Percentiles rank a stretch among this genome's conserved stretches.
These are phyloP conservation scores for Tetragonisca angustula DNA, from an alignment of 2,888 invertebrate species.

Conservation along the genomic window DNA sequence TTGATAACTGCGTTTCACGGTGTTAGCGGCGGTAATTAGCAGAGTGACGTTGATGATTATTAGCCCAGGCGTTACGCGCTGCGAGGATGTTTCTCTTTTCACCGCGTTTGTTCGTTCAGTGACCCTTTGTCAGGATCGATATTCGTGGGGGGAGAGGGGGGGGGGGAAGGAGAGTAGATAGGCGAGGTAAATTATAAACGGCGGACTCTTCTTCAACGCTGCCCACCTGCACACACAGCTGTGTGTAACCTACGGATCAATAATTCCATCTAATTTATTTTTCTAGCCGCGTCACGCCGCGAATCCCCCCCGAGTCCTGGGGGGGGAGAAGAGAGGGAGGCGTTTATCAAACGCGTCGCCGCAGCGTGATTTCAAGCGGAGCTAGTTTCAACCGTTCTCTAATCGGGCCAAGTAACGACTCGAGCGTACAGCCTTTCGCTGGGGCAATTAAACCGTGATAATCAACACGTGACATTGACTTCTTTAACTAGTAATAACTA, in stretches of 20 bases:
- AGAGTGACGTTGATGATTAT: conserved; percentile 31
- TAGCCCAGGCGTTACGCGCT: not conserved
- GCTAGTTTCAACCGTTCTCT: not conserved
- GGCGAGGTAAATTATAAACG: conserved; percentile 67
- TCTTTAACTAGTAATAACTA: too few species aligned
- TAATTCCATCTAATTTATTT: conserved; percentile 64
- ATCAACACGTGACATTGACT: too few species aligned
- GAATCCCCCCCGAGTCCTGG: not conserved
- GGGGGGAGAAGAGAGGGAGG: too few species aligned
- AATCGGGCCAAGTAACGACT: not conserved
- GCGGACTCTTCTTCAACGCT: conserved; percentile 52
- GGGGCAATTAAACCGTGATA: too few species aligned
- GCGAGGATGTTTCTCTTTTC: conserved; percentile 45
- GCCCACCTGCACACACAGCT: conserved; percentile 50
- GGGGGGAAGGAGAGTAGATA: too few species aligned
- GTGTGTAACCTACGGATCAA: conserved; percentile 56
- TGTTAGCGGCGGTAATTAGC: conserved; percentile 9
- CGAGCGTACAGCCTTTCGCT: too few species aligned
- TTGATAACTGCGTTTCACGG: not conserved
- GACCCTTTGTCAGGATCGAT: conserved; percentile 69
- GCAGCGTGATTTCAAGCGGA: not conserved
- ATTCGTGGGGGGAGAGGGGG: too few species aligned
- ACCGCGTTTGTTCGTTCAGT: conserved; percentile 61
- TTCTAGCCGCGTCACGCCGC: conserved; percentile 19
- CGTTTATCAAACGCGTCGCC: conserved; percentile 6